phyloP scores from a whole-genome alignment of 2,888 invertebrate genomes.

The Drosophila buzzatii region DNA sequence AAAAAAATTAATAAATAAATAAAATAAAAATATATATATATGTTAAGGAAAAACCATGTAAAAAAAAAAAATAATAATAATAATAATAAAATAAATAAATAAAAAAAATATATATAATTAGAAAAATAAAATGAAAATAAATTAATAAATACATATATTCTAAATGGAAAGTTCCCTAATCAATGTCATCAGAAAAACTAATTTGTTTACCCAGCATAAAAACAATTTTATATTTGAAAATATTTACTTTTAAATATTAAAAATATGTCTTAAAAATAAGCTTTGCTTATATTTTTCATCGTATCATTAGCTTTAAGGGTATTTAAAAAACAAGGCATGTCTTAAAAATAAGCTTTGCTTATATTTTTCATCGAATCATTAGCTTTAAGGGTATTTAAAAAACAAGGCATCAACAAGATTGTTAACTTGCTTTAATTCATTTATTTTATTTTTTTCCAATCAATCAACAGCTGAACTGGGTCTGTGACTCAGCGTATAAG shows the following conservation, averaged over 20 bases:
- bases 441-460: constrained; percentile 3
- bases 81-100: no score
- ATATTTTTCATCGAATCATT: no score
- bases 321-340: not conserved
- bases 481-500: constrained; percentile 88
- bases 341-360: not conserved
- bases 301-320: not conserved
- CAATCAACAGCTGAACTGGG: constrained; percentile 86
- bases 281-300: not conserved
- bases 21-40: no score
- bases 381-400: not conserved
- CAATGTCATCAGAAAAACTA: not conserved
- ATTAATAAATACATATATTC: not conserved
- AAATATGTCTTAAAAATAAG: no score
- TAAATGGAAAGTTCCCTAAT: not conserved
- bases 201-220: not conserved
- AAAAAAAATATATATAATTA: not conserved
- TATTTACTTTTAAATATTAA: no score
- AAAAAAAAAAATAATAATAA: no score
- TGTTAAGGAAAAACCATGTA: no score
- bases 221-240: not conserved
- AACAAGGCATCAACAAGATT: not conserved
- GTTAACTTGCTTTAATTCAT: constrained; percentile 1
- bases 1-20: not conserved
- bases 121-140: no score